These are phyloP conservation scores for Ptyas mucosa DNA, from an alignment of 2,113 vertebrate species.

Conservation along the genomic window DNA sequence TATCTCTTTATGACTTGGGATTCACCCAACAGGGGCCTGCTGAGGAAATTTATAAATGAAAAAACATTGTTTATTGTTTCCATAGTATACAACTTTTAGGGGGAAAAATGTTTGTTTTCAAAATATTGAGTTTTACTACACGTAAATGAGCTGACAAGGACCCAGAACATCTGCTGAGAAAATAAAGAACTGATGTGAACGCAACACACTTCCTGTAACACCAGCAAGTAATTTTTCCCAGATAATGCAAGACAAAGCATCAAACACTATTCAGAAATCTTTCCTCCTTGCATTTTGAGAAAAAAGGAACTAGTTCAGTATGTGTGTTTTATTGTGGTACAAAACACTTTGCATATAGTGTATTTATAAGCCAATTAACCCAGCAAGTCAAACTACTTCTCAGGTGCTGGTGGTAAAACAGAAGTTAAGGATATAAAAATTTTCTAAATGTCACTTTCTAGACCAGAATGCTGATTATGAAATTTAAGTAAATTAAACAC, in stretches of 20 bases:
- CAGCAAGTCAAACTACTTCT: background rate
- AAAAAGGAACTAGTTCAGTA: background rate
- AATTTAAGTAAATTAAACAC: background rate
- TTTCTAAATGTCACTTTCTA: background rate
- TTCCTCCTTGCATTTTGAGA: background rate
- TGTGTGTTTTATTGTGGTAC: background rate
- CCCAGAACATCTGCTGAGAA: background rate
- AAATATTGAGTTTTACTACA: conserved; percentile 11
- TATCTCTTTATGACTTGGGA: background rate
- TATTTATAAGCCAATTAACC: background rate
- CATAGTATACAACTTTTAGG: background rate
- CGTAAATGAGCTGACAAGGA: background rate
- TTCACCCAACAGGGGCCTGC: background rate
- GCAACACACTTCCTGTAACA: conserved; percentile 18
- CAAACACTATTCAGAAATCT: background rate
- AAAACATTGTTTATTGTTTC: background rate
- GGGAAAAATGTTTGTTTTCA: background rate
- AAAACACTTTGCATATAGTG: background rate
- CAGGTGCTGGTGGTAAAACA: background rate
- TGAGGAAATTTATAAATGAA: background rate
- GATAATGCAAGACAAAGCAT: conserved; percentile 16
- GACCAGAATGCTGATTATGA: background rate
- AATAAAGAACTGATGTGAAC: background rate
- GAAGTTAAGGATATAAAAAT: background rate
- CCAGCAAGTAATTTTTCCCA: conserved; percentile 11